phyloP scores from a whole-genome alignment of 1,140 invertebrate genomes.

The Euborellia annulipes region DNA sequence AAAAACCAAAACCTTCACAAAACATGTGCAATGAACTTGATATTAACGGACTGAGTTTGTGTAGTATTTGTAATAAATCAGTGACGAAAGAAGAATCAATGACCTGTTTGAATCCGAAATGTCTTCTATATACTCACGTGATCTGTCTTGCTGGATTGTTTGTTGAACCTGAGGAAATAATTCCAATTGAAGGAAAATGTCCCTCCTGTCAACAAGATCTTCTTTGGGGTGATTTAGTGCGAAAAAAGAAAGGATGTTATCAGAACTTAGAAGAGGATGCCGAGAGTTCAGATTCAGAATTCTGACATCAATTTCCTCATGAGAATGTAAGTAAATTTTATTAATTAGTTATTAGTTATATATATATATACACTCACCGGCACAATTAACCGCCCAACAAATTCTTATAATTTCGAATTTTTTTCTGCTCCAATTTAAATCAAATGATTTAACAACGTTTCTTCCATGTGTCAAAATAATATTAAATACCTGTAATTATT shows the following conservation, averaged over 20 bases:
- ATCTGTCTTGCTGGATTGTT: constrained; percentile 58
- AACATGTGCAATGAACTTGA: constrained; percentile 10
- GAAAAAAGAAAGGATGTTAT: constrained; percentile 57
- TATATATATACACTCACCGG: too few relatives aligned
- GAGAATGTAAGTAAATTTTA: not conserved
- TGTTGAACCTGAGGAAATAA: constrained; percentile 39
- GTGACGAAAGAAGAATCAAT: constrained; percentile 35
- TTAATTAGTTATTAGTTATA: too few relatives aligned
- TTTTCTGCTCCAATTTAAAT: too few relatives aligned
- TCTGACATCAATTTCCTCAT: not conserved
- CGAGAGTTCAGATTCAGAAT: too few relatives aligned
- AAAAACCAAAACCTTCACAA: constrained; percentile 9
- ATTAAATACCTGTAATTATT: too few relatives aligned
- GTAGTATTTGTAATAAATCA: constrained; percentile 41
- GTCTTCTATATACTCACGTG: constrained; percentile 51
- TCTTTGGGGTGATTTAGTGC: constrained; percentile 70
- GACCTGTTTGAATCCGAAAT: constrained; percentile 47
- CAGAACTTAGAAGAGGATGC: constrained; percentile 15
- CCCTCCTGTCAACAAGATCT: constrained; percentile 47
- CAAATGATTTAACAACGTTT: too few relatives aligned
- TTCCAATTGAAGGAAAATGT: constrained; percentile 66
- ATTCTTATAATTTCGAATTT: too few relatives aligned
- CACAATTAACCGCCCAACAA: too few relatives aligned
- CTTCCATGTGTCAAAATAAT: too few relatives aligned
- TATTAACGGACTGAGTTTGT: constrained; percentile 18